Base-by-base conservation (phyloP, 2,797 vertebrate genomes). In the Potorous gilbertii region DNA sequence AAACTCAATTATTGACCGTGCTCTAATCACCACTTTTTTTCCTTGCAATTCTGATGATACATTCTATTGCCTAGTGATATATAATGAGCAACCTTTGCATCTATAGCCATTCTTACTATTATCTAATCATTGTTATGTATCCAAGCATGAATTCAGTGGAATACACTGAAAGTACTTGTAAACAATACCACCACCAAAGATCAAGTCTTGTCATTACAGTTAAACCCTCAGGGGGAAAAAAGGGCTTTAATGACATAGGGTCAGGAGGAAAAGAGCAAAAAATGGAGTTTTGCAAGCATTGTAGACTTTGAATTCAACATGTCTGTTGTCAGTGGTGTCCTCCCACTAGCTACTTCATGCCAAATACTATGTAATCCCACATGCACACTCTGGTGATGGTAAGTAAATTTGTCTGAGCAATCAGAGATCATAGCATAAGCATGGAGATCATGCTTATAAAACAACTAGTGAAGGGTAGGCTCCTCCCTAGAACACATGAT, bases 281-380 rank as follows among this genome's bases (percentile, higher is more conserved):
- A 96, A 97, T 96, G 94, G n/a, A 66, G 52, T 92, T 94, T 95
- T 95, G 94, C 40, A 55, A 21, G 4, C 31, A 92, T 90, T 96
- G 96, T 95, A 97, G 96, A 92, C 93, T 96, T 96, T 81, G 87
- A 56, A 95, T 96, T 96, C 95, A 93, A 93, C 81, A 56, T 96
- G 95, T 93, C 97, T 96, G 56, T 97, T 97, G 94, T 93, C 96
- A 92, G 91, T 54, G 93, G 96, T 93, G 96, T 96, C 97, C 97
- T 97, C 96, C 97, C 94, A 96, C 97, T 57, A 95, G 94, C 92
- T 96, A 97, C 91, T 95, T 95, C 93, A 92, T 96, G 95, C 54
- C 92, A 94, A 97, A 95, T 96, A 96, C 93, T 97, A 54, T 40
- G 66, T 55, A 96, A 95, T 96, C 96, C 97, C 97, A 98, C 94